These are phyloP conservation scores for Cyphomyrmex costatus DNA, from an alignment of 1,140 invertebrate species.

Conservation along the genomic window DNA sequence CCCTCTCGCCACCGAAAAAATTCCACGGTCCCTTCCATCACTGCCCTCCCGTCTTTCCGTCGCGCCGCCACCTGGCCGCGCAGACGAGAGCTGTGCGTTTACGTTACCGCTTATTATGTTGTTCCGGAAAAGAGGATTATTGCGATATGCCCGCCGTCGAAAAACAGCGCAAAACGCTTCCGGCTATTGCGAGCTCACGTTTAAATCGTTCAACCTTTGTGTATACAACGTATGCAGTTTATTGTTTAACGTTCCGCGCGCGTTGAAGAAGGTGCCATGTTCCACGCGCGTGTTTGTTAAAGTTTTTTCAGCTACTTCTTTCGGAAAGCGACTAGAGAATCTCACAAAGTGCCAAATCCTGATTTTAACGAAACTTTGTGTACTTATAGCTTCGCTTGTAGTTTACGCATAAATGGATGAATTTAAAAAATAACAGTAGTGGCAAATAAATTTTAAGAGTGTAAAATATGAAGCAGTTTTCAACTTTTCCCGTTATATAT, in stretches of 20 bases:
- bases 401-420: too few species aligned
- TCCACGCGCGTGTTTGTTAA: not conserved
- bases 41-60: constrained; percentile 26
- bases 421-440: too few species aligned
- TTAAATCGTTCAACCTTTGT: constrained; percentile 61
- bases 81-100: constrained; percentile 56
- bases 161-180: constrained; percentile 60
- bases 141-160: constrained; percentile 59
- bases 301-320: not conserved
- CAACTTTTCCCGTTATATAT: too few species aligned
- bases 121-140: constrained; percentile 68
- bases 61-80: constrained; percentile 16
- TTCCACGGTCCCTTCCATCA: constrained; percentile 20
- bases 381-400: too few species aligned
- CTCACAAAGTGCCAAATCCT: too few species aligned
- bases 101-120: constrained; percentile 74
- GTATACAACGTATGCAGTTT: constrained; percentile 50
- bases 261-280: constrained; percentile 29
- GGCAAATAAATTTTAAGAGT: too few species aligned
- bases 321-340: too few species aligned
- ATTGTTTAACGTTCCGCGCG: constrained; percentile 56
- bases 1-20: constrained; percentile 59
- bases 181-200: constrained; percentile 47
- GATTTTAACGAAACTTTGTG: too few species aligned
- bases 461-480: too few species aligned